Conservation (phyloP, 1,140 invertebrate genomes). For the Sinella curviseta region DNA sequence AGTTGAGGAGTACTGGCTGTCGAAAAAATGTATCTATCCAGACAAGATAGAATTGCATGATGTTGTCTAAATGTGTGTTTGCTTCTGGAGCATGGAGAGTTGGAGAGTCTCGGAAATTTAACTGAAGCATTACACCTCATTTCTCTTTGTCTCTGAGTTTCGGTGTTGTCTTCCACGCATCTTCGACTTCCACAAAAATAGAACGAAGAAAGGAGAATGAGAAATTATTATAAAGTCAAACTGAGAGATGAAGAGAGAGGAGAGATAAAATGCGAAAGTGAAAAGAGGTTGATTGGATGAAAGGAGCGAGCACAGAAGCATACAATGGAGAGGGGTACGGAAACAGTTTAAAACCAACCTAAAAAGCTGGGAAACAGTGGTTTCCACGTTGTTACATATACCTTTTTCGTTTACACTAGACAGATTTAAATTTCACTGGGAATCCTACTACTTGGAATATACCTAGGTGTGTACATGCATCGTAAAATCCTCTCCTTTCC, state of each 20-base stretch:
- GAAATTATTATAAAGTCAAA: neutral
- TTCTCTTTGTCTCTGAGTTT: neutral
- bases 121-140: neutral
- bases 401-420: neutral
- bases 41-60: too few relatives aligned
- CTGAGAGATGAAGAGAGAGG: neutral
- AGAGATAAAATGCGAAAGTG: neutral
- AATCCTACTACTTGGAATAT: neutral
- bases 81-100: too few relatives aligned
- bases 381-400: too few relatives aligned
- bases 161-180: neutral
- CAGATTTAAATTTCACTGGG: conserved; percentile 2
- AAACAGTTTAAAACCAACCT: neutral
- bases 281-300: conserved; percentile 1
- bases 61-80: too few relatives aligned
- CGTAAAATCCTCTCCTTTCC: neutral
- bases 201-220: neutral
- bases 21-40: too few relatives aligned
- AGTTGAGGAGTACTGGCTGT: too few relatives aligned
- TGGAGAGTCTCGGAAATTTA: too few relatives aligned
- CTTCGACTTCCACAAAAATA: neutral
- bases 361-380: neutral
- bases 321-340: too few relatives aligned
- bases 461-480: too few relatives aligned
- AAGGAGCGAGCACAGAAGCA: too few relatives aligned